Base-by-base conservation (phyloP, 2,888 invertebrate genomes). In the Parascotia fuliginaria region DNA sequence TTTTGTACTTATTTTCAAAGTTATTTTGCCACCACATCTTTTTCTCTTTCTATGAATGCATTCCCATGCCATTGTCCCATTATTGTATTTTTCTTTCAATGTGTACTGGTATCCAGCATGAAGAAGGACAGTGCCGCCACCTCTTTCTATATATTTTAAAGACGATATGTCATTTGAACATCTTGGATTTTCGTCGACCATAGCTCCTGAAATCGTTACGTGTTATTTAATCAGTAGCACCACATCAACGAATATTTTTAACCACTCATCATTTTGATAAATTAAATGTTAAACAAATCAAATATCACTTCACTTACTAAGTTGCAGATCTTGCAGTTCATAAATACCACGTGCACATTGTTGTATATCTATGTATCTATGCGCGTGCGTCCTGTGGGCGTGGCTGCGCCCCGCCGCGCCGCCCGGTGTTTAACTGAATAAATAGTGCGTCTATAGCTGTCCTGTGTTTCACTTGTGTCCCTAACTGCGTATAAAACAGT, bases 11-110 rank as follows among this genome's bases (percentile, higher is more conserved):
- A 52, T 46, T 46, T 52, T 41, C 28, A 51, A 46, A 33, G 46
- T 52, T 19, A 42, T 37, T 51, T 51, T 51, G 37, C 51, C 51
- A 28, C 51, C 24, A 28, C 51, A 51, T 42, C 42, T 51, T 37
- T 37, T 38, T 45, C 32, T 51, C 38, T 51, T 51, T 33, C 51
- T 51, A 38, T 51, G 22, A 38, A 45, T 52, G 39, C 46, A 52
- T 52, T 46, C 46, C 52, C 52, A 52, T 39, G 34, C 46, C 34
- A 33, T 15, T 14, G 46, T 39, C 15, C 46, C 52, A 34, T 46
- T 52, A 16, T 52, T 52, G 33, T 46, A 52, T 34, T 39, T 52
- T 46, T 40, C 39, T 42, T 52, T 52, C 31, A 46, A 33, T 39
- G 40, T 40, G 28, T 46, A 47, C 34, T 52, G 52, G 36, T 52